phyloP scores from a whole-genome alignment of 2,113 vertebrate genomes.

The Hyperopisus bebe region DNA sequence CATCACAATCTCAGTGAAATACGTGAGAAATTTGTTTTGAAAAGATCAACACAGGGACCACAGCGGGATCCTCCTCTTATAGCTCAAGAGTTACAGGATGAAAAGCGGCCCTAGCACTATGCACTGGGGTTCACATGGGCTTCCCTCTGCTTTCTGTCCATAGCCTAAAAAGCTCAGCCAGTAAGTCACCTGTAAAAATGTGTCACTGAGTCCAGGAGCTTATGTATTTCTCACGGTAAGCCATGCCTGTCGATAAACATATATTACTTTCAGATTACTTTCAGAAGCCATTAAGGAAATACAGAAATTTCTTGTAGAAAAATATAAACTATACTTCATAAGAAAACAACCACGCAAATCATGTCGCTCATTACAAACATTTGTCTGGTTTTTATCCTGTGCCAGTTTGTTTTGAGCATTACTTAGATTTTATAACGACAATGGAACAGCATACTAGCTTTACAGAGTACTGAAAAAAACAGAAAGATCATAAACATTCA shows the following conservation, averaged over 20 bases:
- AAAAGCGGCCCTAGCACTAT: neutral
- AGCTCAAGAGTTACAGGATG: neutral
- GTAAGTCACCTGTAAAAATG: neutral
- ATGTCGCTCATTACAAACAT: neutral
- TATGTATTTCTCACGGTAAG: neutral
- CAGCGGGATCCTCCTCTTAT: neutral
- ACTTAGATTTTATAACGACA: neutral
- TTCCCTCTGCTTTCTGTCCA: neutral
- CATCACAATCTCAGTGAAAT: constrained; percentile 42
- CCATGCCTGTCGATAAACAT: neutral
- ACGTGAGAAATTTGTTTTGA: neutral
- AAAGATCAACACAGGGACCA: neutral
- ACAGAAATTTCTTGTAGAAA: neutral
- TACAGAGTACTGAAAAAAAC: neutral
- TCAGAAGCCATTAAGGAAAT: neutral
- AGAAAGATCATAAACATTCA: neutral
- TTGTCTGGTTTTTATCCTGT: neutral
- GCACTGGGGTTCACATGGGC: neutral
- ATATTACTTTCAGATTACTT: neutral
- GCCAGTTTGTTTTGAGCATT: neutral
- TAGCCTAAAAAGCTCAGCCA: neutral
- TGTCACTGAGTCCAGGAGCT: neutral
- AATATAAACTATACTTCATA: neutral
- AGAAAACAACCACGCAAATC: neutral
- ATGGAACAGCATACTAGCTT: neutral